These are phyloP conservation scores for Aphrophora alni DNA, from an alignment of 2,888 invertebrate species.

Conservation along the genomic window DNA sequence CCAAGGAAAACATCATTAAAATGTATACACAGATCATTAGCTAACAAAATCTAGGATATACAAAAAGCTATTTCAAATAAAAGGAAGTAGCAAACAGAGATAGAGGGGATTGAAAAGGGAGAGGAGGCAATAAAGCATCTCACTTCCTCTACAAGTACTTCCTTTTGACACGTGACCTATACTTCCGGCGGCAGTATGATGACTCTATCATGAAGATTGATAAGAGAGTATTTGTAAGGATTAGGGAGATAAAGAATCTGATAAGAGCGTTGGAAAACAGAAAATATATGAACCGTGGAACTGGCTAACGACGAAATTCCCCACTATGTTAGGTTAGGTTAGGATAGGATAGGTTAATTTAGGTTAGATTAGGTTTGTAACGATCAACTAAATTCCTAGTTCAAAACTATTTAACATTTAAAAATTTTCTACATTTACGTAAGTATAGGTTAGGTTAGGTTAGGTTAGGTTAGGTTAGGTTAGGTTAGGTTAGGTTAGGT, in stretches of 20 bases:
- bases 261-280: background rate
- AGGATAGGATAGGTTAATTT: too few species aligned
- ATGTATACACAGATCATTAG: slow-evolving; percentile 4
- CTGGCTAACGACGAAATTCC: too few species aligned
- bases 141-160: slow-evolving; percentile 31
- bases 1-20: background rate
- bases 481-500: too few species aligned
- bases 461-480: too few species aligned
- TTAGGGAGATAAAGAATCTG: background rate
- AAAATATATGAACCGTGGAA: too few species aligned
- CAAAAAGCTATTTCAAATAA: background rate
- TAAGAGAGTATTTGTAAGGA: background rate
- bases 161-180: background rate
- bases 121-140: slow-evolving; percentile 34
- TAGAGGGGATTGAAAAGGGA: slow-evolving; percentile 17
- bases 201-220: background rate
- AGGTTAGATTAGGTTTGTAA: too few species aligned
- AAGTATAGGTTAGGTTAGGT: too few species aligned
- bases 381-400: too few species aligned
- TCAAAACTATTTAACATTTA: too few species aligned
- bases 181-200: slow-evolving; percentile 26
- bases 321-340: too few species aligned
- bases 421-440: too few species aligned
- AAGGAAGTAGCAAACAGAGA: slow-evolving; percentile 7
- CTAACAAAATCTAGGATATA: background rate